Evolutionary conservation across 2,797 vertebrate species (phyloP).

Genomic region (Gorsachius magnificus): DNA sequence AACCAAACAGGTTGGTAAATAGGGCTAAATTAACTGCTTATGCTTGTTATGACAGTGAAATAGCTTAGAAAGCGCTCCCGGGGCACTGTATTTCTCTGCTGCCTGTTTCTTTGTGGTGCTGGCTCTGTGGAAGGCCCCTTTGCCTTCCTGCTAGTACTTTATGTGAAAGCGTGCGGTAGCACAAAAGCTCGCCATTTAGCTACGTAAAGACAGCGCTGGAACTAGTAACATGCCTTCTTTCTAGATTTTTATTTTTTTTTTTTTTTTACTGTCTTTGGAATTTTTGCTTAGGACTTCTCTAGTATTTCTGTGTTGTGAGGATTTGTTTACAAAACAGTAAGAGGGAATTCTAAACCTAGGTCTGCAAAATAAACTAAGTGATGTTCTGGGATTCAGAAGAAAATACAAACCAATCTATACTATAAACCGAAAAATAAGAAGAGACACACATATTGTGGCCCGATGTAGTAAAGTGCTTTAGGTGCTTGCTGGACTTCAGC

Average conservation of each 20-base stretch:
- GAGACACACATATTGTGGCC: background rate
- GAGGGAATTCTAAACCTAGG: background rate
- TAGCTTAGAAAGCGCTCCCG: background rate
- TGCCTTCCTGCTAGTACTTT: background rate
- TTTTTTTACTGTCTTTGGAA: background rate
- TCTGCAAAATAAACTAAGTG: background rate
- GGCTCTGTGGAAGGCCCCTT: background rate
- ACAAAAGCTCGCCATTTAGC: background rate
- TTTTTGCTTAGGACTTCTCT: background rate
- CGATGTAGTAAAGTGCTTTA: background rate
- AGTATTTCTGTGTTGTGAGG: background rate
- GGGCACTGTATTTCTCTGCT: background rate
- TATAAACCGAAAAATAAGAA: background rate
- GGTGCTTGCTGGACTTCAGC: background rate
- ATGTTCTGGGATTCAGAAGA: background rate
- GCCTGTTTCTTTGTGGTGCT: background rate
- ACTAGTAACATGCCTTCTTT: background rate
- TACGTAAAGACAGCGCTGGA: background rate
- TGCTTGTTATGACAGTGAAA: background rate
- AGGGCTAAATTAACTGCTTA: background rate
- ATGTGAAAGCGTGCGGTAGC: accelerated
- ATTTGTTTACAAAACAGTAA: background rate
- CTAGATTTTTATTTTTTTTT: background rate
- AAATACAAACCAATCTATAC: background rate
- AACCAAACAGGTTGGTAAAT: accelerated